Percentiles rank a stretch among this genome's conserved stretches.
Evolutionary conservation across 2,888 invertebrate species (phyloP).

Genomic region (Acrocyrtus sp.): DNA sequence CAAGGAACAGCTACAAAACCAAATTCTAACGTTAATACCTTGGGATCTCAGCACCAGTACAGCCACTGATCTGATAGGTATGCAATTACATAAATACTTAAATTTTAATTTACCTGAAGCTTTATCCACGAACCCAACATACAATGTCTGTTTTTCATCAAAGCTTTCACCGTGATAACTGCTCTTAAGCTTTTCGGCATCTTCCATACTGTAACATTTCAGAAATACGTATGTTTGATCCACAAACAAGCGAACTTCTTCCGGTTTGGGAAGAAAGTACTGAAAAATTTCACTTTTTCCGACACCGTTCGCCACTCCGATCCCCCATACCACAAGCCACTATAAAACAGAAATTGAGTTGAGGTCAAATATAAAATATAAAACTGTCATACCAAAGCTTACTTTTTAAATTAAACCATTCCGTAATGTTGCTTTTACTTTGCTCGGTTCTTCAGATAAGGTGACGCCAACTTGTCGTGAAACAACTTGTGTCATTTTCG

Average conservation of each 20-base stretch:
- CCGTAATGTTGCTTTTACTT: too few relatives aligned
- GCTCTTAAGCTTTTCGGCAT: slow-evolving; percentile 72
- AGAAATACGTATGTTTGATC: slow-evolving; percentile 86
- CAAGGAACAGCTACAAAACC: slow-evolving; percentile 66
- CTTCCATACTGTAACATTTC: slow-evolving; percentile 69
- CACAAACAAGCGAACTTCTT: slow-evolving; percentile 76
- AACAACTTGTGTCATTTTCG: slow-evolving; percentile 46
- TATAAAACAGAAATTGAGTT: too few relatives aligned
- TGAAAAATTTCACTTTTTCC: slow-evolving; percentile 73
- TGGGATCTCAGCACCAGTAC: slow-evolving; percentile 13
- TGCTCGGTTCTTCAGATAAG: slow-evolving; percentile 26
- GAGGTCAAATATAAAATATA: too few relatives aligned
- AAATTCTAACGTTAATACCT: slow-evolving; percentile 17
- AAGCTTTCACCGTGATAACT: slow-evolving; percentile 73
- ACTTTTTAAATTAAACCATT: too few relatives aligned
- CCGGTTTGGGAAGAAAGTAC: slow-evolving; percentile 70
- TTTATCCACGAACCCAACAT: slow-evolving; percentile 74
- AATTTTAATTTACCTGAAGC: slow-evolving; percentile 67
- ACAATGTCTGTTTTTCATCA: slow-evolving; percentile 73
- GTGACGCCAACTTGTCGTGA: slow-evolving; percentile 31
- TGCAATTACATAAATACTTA: slow-evolving; percentile 10
- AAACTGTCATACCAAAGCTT: too few relatives aligned
- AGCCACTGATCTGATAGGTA: too few relatives aligned
- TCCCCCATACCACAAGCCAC: slow-evolving; percentile 84
- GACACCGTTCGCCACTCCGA: slow-evolving; percentile 84